A percentile compares a stretch with the other conserved stretches of the same genome.
phyloP scores from a whole-genome alignment of 2,113 vertebrate genomes.

The Archocentrus centrarchus region DNA sequence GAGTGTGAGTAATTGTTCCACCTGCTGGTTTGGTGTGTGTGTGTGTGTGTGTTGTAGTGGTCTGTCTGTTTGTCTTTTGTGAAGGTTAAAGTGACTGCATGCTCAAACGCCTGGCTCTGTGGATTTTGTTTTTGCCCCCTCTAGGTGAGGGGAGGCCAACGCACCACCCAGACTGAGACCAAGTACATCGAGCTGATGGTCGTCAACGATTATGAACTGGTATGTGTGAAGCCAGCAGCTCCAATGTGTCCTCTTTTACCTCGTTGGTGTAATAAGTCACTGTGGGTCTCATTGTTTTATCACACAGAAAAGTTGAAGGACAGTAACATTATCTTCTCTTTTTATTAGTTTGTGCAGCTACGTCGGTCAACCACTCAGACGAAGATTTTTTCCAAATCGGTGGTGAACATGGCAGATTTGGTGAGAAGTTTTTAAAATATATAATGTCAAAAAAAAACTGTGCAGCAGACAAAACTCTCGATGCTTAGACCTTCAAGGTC shows the following conservation, averaged over 20 bases:
- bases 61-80: not conserved
- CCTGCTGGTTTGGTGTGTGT: constrained; percentile 40
- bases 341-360: constrained; percentile 88
- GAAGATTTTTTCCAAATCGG: constrained; percentile 97
- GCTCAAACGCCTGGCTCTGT: not conserved
- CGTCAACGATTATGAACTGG: constrained; percentile 94
- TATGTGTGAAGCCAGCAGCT: constrained; percentile 57
- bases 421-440: constrained; percentile 67
- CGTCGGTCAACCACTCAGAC: constrained; percentile 87
- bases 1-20: constrained; percentile 37
- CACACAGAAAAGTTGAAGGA: not conserved
- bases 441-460: not conserved
- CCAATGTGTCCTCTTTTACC: not conserved
- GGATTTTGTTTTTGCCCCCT: constrained; percentile 15
- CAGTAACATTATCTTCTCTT: not conserved
- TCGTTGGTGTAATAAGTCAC: not conserved
- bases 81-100: constrained; percentile 47
- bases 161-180: constrained; percentile 94
- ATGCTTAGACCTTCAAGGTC: not conserved
- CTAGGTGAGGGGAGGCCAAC: constrained; percentile 88
- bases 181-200: constrained; percentile 98
- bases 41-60: not conserved
- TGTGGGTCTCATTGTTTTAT: not conserved
- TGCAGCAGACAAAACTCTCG: not conserved
- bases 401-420: constrained; percentile 96